Evolutionary conservation across 2,113 vertebrate species (phyloP).

Genomic region (Gymnobelideus leadbeateri): DNA sequence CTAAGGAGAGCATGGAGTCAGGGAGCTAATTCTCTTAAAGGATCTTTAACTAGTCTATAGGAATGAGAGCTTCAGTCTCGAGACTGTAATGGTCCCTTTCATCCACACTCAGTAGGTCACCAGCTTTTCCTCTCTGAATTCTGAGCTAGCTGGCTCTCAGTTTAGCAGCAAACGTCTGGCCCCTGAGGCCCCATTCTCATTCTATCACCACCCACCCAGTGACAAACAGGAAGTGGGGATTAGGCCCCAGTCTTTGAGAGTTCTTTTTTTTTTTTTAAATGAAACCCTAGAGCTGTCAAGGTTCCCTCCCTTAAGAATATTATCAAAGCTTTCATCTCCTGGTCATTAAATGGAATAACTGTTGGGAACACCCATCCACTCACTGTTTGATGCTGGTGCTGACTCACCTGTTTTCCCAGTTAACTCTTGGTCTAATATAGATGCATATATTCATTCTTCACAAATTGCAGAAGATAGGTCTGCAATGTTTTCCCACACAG

Average conservation of each 20-base stretch:
- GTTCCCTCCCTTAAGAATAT: neutral
- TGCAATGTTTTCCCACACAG: neutral
- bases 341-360: neutral
- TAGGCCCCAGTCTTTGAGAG: neutral
- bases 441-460: neutral
- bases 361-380: neutral
- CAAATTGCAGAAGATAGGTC: neutral
- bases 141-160: neutral
- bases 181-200: neutral
- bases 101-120: neutral
- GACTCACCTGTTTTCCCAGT: constrained; percentile 5
- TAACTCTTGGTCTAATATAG: neutral
- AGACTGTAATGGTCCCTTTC: neutral
- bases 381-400: neutral
- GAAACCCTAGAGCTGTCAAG: neutral
- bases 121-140: neutral
- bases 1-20: neutral
- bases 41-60: neutral
- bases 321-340: constrained; percentile 9
- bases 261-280: neutral
- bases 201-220: neutral
- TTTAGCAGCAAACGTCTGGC: neutral
- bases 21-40: neutral
- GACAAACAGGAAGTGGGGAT: neutral
- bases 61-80: neutral